Evolutionary conservation across 2,113 vertebrate species (phyloP).

Genomic region (Ciconia stormi): DNA sequence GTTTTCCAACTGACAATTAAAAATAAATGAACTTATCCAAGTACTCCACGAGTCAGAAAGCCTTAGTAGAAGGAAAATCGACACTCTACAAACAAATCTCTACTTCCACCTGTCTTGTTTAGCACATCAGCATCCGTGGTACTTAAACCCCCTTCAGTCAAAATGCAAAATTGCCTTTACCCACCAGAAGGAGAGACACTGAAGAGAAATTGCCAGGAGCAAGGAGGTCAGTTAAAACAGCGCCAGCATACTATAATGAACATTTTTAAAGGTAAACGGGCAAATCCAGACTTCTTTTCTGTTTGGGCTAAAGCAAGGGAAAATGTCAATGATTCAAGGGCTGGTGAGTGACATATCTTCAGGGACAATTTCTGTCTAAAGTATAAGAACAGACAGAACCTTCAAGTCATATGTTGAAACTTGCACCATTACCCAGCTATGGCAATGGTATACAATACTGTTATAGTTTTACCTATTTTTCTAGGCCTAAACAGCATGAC

Average conservation of each 20-base stretch:
- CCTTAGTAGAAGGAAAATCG: background rate
- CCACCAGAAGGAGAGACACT: background rate
- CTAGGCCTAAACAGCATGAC: background rate
- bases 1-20: background rate
- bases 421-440: background rate
- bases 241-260: background rate
- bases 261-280: background rate
- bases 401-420: background rate
- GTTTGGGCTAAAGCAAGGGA: background rate
- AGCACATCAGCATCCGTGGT: accelerated
- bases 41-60: background rate
- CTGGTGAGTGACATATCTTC: background rate
- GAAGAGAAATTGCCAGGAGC: background rate
- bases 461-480: background rate
- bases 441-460: background rate
- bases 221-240: background rate
- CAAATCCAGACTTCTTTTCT: background rate
- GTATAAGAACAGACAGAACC: background rate
- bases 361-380: background rate
- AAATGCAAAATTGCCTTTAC: background rate
- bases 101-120: background rate
- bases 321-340: background rate
- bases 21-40: background rate
- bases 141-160: background rate
- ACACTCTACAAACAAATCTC: background rate